phyloP scores from a whole-genome alignment of 2,797 vertebrate genomes.

The Echiichthys vipera region DNA sequence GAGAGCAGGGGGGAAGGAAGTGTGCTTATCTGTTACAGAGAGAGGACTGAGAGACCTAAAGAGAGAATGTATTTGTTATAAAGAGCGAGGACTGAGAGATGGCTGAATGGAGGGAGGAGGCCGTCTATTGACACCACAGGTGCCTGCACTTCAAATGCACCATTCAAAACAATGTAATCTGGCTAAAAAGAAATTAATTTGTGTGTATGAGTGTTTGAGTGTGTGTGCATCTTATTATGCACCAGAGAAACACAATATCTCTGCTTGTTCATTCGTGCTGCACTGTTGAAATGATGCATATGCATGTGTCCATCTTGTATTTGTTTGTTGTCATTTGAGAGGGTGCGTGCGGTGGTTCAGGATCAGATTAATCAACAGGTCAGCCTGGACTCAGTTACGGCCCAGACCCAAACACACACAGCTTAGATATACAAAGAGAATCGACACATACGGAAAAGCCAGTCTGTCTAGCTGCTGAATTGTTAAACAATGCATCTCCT shows the following conservation, averaged over 20 bases:
- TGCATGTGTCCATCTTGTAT: slow-evolving; percentile 44
- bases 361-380: slow-evolving; percentile 48
- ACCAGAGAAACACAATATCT: slow-evolving; percentile 33
- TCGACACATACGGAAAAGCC: not conserved
- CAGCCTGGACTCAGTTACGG: slow-evolving; percentile 34
- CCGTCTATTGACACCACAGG: slow-evolving; percentile 63
- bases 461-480: slow-evolving; percentile 46
- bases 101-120: slow-evolving; percentile 9
- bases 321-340: slow-evolving; percentile 47
- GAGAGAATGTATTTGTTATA: not conserved
- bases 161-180: slow-evolving; percentile 21
- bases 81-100: not conserved
- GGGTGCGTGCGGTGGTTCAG: not conserved
- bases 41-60: not conserved
- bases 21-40: no score
- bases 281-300: slow-evolving; percentile 27
- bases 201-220: not conserved
- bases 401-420: slow-evolving; percentile 9
- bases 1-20: not conserved
- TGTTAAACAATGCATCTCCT: slow-evolving; percentile 41
- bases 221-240: slow-evolving; percentile 36
- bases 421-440: slow-evolving; percentile 14
- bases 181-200: not conserved
- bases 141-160: slow-evolving; percentile 62
- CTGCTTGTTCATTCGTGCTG: slow-evolving; percentile 24